A percentile compares a stretch with the other conserved stretches of the same genome.
These are phyloP conservation scores for Choristoneura fumiferana DNA, from an alignment of 1,140 invertebrate genomes.

Conservation along the genomic window DNA sequence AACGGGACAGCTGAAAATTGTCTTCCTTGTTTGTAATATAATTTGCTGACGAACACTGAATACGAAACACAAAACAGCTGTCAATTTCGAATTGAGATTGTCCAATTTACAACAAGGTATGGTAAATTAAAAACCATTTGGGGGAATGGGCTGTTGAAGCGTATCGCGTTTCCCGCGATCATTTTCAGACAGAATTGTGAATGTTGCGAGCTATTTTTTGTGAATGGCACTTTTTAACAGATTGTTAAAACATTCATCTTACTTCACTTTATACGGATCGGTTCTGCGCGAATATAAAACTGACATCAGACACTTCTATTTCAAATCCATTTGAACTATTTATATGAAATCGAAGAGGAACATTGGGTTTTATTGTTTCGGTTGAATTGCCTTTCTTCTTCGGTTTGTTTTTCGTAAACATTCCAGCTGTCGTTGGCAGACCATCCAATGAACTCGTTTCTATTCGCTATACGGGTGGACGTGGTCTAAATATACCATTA, in stretches of 20 bases:
- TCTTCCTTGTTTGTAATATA: conserved; percentile 30
- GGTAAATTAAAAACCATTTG: conserved; percentile 22
- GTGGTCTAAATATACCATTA: conserved; percentile 68
- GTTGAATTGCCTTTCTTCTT: conserved; percentile 54
- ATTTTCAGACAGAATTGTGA: neutral
- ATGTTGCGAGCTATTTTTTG: too few relatives aligned
- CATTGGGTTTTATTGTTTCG: conserved; percentile 43
- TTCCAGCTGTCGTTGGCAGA: conserved; percentile 54
- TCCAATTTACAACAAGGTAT: conserved; percentile 18
- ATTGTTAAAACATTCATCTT: too few relatives aligned
- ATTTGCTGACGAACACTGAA: conserved; percentile 22
- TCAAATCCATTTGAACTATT: conserved; percentile 15
- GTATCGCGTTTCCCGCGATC: neutral
- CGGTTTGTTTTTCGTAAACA: conserved; percentile 59
- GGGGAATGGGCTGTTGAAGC: conserved; percentile 20
- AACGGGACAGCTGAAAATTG: conserved; percentile 24
- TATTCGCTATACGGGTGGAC: conserved; percentile 61
- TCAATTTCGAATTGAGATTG: conserved; percentile 16
- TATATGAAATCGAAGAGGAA: conserved; percentile 14
- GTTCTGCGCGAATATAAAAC: neutral
- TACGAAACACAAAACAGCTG: conserved; percentile 12
- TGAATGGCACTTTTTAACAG: too few relatives aligned
- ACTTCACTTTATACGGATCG: too few relatives aligned
- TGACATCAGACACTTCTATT: neutral
- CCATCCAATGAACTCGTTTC: conserved; percentile 64